These are phyloP conservation scores for Lasioglossum malachurum DNA, from an alignment of 2,888 invertebrate species.

Conservation along the genomic window DNA sequence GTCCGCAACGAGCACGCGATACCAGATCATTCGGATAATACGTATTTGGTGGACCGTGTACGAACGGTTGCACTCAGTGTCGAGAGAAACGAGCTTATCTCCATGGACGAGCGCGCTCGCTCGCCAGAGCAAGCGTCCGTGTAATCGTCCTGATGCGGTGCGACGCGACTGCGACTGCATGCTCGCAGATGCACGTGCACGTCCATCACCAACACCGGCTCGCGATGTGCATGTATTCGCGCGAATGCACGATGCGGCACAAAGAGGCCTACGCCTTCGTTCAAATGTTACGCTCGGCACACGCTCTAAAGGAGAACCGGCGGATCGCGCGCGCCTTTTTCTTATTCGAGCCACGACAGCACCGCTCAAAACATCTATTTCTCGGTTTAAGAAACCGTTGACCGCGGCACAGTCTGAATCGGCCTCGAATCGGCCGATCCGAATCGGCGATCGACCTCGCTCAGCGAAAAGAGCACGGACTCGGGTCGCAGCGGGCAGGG, in stretches of 20 bases:
- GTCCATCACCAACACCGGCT: conserved; percentile 36
- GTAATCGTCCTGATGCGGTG: conserved; percentile 61
- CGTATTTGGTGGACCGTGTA: conserved; percentile 12
- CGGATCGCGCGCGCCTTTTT: conserved; percentile 49
- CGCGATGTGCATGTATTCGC: conserved; percentile 34
- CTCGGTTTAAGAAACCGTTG: background rate
- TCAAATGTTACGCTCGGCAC: conserved; percentile 83
- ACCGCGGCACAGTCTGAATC: background rate
- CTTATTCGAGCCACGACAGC: background rate
- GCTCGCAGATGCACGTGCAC: conserved; percentile 48
- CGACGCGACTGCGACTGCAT: background rate
- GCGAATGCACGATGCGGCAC: conserved; percentile 54
- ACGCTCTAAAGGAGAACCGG: conserved; percentile 74
- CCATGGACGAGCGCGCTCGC: conserved; percentile 41
- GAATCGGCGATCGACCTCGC: background rate
- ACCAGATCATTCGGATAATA: background rate
- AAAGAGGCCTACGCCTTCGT: conserved; percentile 77
- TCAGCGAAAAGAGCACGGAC: background rate
- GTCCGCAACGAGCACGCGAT: background rate
- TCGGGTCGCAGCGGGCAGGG: background rate
- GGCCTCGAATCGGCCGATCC: background rate
- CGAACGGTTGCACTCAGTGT: conserved; percentile 15
- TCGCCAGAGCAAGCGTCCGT: conserved; percentile 70
- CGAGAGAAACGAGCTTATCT: conserved; percentile 36
- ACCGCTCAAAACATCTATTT: background rate